Percentiles rank a stretch among this genome's conserved stretches.
These are phyloP conservation scores for Cyanoramphus novaezelandiae DNA, from an alignment of 2,113 vertebrate species.

Conservation along the genomic window DNA sequence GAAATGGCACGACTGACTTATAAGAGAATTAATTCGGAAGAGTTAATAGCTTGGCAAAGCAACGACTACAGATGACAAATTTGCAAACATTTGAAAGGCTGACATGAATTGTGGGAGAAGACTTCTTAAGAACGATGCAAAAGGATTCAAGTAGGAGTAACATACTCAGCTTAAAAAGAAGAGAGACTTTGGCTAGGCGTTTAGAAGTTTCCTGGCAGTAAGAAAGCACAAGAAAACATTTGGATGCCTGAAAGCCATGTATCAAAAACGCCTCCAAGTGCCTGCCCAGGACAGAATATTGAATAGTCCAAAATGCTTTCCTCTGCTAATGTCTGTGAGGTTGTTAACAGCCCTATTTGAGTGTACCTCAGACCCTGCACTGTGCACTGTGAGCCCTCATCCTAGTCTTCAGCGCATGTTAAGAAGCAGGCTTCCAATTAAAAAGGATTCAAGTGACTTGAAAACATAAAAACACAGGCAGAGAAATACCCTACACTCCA, in stretches of 20 bases:
- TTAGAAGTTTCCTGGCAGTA: not conserved
- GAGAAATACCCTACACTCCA: not conserved
- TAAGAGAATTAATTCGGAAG: constrained; percentile 9
- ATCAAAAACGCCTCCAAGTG: not conserved
- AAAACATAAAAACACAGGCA: not conserved
- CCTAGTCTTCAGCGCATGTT: not conserved
- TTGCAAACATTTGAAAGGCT: constrained; percentile 53
- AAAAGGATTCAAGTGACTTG: not conserved
- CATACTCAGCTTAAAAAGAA: not conserved
- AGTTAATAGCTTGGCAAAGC: constrained; percentile 38
- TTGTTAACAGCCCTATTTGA: not conserved
- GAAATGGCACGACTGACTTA: not conserved
- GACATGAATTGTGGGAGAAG: constrained; percentile 30
- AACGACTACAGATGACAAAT: constrained; percentile 23
- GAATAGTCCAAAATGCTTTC: not conserved
- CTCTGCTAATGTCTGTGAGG: not conserved
- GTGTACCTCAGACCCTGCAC: not conserved
- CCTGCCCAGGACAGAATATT: not conserved
- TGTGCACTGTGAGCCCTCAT: not conserved
- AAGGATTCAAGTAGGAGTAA: constrained; percentile 24
- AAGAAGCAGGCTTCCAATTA: not conserved
- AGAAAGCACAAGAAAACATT: not conserved
- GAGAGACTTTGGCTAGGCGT: not conserved
- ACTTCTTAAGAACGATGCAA: not conserved
- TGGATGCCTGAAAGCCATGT: not conserved